Conservation (phyloP, 2,797 vertebrate species). For the Melanotaenia pygmaea region DNA sequence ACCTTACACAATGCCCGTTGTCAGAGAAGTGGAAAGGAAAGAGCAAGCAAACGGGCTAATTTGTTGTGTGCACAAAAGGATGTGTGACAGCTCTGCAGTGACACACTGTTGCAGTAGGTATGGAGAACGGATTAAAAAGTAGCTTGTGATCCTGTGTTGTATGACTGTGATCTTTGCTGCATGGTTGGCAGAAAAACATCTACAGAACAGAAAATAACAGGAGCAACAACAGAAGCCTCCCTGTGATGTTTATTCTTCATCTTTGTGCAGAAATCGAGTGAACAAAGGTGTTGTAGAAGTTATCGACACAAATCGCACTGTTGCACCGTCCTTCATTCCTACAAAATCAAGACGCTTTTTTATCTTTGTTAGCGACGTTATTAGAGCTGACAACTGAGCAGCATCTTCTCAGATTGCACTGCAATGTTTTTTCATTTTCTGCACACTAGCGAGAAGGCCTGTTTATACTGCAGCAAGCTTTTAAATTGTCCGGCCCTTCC, state of each 20-base stretch:
- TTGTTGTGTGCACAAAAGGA: constrained; percentile 67
- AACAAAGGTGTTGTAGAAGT: constrained; percentile 20
- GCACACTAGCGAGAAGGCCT: background rate
- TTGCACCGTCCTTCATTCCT: constrained; percentile 8
- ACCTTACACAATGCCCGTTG: constrained; percentile 60
- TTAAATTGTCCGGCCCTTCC: background rate
- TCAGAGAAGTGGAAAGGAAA: constrained; percentile 46
- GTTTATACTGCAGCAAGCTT: background rate
- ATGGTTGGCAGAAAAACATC: constrained; percentile 46
- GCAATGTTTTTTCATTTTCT: background rate
- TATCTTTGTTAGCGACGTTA: background rate
- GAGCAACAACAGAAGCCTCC: constrained; percentile 14
- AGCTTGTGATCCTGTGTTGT: constrained; percentile 43
- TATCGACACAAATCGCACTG: background rate
- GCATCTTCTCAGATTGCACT: background rate
- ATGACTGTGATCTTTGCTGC: constrained; percentile 50
- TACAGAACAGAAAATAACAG: constrained; percentile 47
- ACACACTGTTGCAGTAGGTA: constrained; percentile 50
- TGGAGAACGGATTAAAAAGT: constrained; percentile 51
- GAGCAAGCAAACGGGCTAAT: constrained; percentile 63
- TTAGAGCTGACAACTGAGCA: background rate
- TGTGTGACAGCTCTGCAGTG: constrained; percentile 52
- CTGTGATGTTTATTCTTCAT: constrained; percentile 14
- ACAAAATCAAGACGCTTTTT: background rate
- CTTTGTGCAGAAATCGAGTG: background rate